Conservation (phyloP, 2,797 vertebrate genomes). For the Psittacula echo region DNA sequence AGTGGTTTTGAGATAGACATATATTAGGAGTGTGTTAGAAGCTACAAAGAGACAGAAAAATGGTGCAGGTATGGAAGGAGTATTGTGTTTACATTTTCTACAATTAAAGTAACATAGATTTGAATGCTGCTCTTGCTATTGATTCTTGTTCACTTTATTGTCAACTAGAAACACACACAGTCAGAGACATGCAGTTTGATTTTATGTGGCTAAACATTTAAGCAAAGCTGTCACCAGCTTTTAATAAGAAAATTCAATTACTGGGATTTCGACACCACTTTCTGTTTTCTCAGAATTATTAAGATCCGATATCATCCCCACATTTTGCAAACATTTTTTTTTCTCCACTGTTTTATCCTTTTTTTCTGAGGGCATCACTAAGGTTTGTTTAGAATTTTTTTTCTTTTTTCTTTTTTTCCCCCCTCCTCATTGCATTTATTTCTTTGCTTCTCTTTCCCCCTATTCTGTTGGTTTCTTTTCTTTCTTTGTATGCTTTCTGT, state of each 20-base stretch:
- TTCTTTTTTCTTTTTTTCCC: not conserved
- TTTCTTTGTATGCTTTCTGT: not conserved
- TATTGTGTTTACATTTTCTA: not conserved
- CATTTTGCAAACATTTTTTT: not conserved
- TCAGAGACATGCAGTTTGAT: not conserved
- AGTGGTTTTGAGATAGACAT: not conserved
- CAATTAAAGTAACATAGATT: not conserved
- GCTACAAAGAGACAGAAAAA: not conserved
- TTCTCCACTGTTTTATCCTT: not conserved
- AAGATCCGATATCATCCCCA: not conserved
- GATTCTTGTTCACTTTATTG: not conserved
- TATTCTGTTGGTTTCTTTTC: not conserved
- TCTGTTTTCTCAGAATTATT: constrained; percentile 5
- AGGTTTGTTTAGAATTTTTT: not conserved
- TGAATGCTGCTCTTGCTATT: not conserved
- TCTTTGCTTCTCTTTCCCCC: not conserved
- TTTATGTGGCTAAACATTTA: constrained; percentile 16
- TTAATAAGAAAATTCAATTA: constrained; percentile 48
- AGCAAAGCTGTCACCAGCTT: constrained; percentile 15
- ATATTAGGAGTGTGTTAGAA: not conserved
- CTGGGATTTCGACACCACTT: not conserved
- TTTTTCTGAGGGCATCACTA: not conserved
- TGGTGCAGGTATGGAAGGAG: not conserved
- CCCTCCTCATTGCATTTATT: not conserved
- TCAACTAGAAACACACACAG: not conserved